A percentile compares a stretch with the other conserved stretches of the same genome.
Conservation (phyloP, 1,140 invertebrate genomes). For the Latrodectus geometricus region DNA sequence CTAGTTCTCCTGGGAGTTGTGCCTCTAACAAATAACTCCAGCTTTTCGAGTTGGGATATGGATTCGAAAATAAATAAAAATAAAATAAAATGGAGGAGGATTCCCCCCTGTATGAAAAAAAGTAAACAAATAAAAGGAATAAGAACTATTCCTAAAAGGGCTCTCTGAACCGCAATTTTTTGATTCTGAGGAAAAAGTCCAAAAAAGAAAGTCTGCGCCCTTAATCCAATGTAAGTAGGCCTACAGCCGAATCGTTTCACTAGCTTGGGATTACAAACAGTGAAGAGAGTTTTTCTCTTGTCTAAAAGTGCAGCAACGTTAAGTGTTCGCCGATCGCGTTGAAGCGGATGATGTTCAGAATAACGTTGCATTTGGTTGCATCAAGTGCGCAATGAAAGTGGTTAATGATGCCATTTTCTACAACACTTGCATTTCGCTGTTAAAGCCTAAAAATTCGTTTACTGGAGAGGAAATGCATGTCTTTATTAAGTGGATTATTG, state of each 20-base stretch:
- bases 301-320: not conserved
- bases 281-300: not conserved
- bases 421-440: too few relatives aligned
- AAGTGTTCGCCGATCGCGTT: not conserved
- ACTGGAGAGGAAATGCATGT: too few relatives aligned
- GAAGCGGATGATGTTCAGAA: not conserved
- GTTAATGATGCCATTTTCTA: too few relatives aligned
- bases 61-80: not conserved
- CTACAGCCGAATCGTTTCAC: conserved; percentile 31
- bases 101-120: not conserved
- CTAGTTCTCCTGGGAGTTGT: conserved; percentile 32
- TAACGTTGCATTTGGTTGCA: too few relatives aligned
- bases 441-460: too few relatives aligned
- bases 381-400: too few relatives aligned
- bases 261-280: conserved; percentile 51
- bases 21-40: conserved; percentile 38
- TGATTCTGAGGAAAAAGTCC: conserved; percentile 35
- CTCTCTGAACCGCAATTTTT: conserved; percentile 54
- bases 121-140: not conserved
- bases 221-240: conserved; percentile 59
- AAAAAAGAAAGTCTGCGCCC: conserved; percentile 25
- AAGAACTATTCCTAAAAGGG: conserved; percentile 56
- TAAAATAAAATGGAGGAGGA: not conserved
- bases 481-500: too few relatives aligned
- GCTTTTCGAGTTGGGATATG: conserved; percentile 14